phyloP scores from a whole-genome alignment of 2,113 vertebrate genomes.

The Acrocephalus arundinaceus region DNA sequence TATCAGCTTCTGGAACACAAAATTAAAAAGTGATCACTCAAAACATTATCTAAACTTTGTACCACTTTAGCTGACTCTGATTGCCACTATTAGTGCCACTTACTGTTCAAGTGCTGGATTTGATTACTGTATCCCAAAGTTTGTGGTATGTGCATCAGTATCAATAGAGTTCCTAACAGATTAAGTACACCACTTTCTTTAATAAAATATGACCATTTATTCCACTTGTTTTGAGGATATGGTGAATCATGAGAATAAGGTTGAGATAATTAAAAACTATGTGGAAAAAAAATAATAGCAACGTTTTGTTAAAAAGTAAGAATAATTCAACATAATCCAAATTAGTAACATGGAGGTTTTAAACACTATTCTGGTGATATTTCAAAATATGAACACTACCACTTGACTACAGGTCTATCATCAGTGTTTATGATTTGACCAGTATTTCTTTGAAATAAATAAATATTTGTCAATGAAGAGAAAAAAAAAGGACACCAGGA shows the following conservation, averaged over 20 bases:
- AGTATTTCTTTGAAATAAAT: not conserved
- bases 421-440: not conserved
- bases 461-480: not conserved
- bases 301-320: not conserved
- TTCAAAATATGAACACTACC: not conserved
- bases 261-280: not conserved
- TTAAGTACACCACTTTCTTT: not conserved
- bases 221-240: not conserved
- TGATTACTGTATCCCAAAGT: not conserved
- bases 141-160: not conserved
- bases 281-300: no score
- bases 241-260: not conserved
- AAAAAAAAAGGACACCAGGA: not conserved
- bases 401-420: not conserved
- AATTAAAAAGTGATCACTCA: not conserved
- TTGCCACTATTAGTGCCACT: not conserved
- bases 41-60: not conserved
- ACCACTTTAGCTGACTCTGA: not conserved
- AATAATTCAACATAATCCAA: not conserved
- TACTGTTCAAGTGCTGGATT: not conserved
- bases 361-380: not conserved
- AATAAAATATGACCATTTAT: not conserved
- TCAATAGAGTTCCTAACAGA: not conserved
- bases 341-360: not conserved
- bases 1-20: not conserved